These are phyloP conservation scores for Drosophila pectinifera DNA, from an alignment of 1,140 invertebrate species.

Conservation along the genomic window DNA sequence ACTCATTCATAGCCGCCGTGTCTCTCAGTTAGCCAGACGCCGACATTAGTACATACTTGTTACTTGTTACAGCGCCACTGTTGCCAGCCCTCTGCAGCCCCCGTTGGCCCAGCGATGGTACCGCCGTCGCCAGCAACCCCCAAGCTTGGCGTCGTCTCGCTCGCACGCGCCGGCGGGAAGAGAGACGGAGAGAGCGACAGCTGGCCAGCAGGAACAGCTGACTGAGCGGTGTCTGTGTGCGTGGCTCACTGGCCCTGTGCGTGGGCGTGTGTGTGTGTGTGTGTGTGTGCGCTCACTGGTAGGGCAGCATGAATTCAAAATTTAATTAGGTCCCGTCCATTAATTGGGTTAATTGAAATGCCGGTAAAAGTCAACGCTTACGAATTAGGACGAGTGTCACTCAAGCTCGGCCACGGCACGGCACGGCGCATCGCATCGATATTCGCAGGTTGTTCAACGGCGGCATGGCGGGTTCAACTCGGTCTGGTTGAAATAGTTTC, in stretches of 20 bases:
- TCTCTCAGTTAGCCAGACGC: conserved; percentile 80
- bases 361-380: conserved; percentile 80
- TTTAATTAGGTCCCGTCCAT: conserved; percentile 85
- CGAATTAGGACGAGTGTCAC: conserved; percentile 83
- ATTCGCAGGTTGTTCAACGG: conserved; percentile 11
- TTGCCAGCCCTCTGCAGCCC: conserved; percentile 9
- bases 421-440: conserved; percentile 45
- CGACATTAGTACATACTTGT: conserved; percentile 73
- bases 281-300: conserved; percentile 39
- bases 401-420: conserved; percentile 58
- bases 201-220: conserved; percentile 75
- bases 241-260: too few relatives aligned
- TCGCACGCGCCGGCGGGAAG: conserved; percentile 22
- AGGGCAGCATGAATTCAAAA: conserved; percentile 80
- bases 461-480: conserved; percentile 34
- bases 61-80: conserved; percentile 52
- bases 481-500: conserved; percentile 42
- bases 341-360: conserved; percentile 85
- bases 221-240: conserved; percentile 53
- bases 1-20: conserved; percentile 71
- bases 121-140: conserved; percentile 15
- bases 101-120: conserved; percentile 2
- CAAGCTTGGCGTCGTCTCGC: conserved; percentile 71
- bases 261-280: conserved; percentile 15
- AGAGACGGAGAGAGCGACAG: conserved; percentile 41